These are phyloP conservation scores for Neoscelio sp. DNA, from an alignment of 2,888 invertebrate genomes.

Conservation along the genomic window DNA sequence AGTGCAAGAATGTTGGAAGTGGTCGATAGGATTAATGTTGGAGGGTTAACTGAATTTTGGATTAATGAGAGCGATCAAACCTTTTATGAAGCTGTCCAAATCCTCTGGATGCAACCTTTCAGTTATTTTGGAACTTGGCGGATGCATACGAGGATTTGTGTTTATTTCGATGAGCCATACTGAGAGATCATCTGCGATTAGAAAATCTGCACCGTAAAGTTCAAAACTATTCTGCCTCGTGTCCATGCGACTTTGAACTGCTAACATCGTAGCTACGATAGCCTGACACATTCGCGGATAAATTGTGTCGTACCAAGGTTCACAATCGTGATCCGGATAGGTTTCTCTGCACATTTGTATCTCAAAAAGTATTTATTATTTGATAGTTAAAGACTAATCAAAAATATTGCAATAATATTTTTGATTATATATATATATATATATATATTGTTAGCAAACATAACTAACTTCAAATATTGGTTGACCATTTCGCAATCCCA, in stretches of 20 bases:
- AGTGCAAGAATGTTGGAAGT: too few species aligned
- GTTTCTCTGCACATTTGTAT: conserved; percentile 83
- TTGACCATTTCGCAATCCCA: conserved; percentile 81
- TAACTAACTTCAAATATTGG: conserved; percentile 81
- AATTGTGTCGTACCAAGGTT: conserved; percentile 85
- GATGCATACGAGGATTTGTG: conserved; percentile 92
- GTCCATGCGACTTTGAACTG: conserved; percentile 90
- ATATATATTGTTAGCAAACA: too few species aligned
- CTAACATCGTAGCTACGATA: conserved; percentile 91
- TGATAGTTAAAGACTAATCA: too few species aligned
- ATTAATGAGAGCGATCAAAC: too few species aligned
- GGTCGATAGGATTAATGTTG: too few species aligned
- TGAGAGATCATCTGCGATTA: conserved; percentile 92
- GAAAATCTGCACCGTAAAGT: conserved; percentile 95
- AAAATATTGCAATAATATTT: background rate
- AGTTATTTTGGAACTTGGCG: conserved; percentile 92
- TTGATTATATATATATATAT: background rate
- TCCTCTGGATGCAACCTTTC: conserved; percentile 92
- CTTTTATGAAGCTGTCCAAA: conserved; percentile 94
- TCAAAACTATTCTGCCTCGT: conserved; percentile 92
- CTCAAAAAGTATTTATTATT: background rate
- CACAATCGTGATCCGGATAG: conserved; percentile 85
- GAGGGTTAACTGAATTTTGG: background rate
- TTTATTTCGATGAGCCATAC: conserved; percentile 98
- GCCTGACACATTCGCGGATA: conserved; percentile 94